phyloP scores from a whole-genome alignment of 2,888 invertebrate genomes.

The Drosophila pseudotalamancana region DNA sequence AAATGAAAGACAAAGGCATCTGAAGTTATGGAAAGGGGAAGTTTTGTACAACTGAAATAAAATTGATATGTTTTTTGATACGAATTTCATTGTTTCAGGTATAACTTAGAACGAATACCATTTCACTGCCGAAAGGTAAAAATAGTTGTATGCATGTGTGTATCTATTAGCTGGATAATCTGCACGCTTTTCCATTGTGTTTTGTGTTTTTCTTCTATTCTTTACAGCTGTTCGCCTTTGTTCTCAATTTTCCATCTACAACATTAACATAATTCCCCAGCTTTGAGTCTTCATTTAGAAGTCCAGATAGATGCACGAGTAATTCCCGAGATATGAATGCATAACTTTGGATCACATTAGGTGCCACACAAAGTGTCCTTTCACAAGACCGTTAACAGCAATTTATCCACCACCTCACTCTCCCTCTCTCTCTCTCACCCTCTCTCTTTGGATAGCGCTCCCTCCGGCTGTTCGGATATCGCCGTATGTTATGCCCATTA shows the following conservation, averaged over 20 bases:
- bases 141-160: too few relatives aligned
- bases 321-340: slow-evolving; percentile 13
- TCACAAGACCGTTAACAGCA: slow-evolving; percentile 56
- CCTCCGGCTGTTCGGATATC: slow-evolving; percentile 10
- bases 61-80: too few relatives aligned
- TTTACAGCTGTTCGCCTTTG: not conserved
- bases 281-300: not conserved
- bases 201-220: not conserved
- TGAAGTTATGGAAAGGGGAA: not conserved
- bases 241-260: not conserved
- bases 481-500: slow-evolving; percentile 71
- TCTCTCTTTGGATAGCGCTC: not conserved
- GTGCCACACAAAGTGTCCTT: slow-evolving; percentile 13
- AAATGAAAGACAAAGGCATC: not conserved
- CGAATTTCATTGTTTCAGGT: too few relatives aligned
- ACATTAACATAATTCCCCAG: not conserved
- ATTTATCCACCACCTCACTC: slow-evolving; percentile 30
- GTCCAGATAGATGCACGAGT: slow-evolving; percentile 1
- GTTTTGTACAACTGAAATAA: not conserved
- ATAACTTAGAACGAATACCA: too few relatives aligned
- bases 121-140: too few relatives aligned
- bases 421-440: not conserved
- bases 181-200: not conserved
- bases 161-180: too few relatives aligned
- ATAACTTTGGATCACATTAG: slow-evolving; percentile 53